Conservation (phyloP, 2,797 vertebrate species). For the Pogoniulus pusillus region DNA sequence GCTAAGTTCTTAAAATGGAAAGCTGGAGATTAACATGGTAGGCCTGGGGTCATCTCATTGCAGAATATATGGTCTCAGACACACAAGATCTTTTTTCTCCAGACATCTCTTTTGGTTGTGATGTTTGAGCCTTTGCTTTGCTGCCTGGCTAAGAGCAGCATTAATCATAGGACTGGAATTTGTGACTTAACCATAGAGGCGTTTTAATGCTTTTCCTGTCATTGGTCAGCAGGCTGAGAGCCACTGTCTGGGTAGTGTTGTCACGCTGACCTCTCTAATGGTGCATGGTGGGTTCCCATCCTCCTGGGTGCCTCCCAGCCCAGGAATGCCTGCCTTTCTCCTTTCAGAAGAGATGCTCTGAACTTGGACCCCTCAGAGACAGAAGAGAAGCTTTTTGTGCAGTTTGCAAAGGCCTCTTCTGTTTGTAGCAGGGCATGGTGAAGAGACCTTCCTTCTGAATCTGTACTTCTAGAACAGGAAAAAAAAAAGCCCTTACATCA, state of each 20-base stretch:
- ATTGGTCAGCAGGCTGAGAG: slow-evolving; percentile 46
- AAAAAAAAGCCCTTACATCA: slow-evolving; percentile 61
- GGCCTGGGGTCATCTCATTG: slow-evolving; percentile 30
- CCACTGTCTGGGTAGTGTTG: slow-evolving; percentile 36
- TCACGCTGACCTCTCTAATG: slow-evolving; percentile 42
- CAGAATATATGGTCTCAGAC: neutral
- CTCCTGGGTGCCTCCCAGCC: slow-evolving; percentile 14
- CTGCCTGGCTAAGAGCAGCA: slow-evolving; percentile 45
- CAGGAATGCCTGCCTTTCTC: neutral
- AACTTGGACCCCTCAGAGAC: slow-evolving; percentile 6
- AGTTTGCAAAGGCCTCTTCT: slow-evolving; percentile 37
- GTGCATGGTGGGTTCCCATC: neutral
- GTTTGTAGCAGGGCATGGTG: neutral
- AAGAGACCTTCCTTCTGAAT: slow-evolving; percentile 44
- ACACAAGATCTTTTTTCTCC: slow-evolving; percentile 48
- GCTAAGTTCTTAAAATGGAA: slow-evolving; percentile 45
- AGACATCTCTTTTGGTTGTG: neutral
- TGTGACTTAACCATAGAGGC: slow-evolving; percentile 63
- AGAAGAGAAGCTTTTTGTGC: slow-evolving; percentile 54
- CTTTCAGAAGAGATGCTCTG: neutral
- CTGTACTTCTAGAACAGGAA: slow-evolving; percentile 18
- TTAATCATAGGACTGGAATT: slow-evolving; percentile 67
- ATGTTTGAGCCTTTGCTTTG: slow-evolving; percentile 48
- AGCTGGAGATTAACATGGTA: slow-evolving; percentile 23
- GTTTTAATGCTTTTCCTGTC: slow-evolving; percentile 71